phyloP scores from a whole-genome alignment of 2,797 vertebrate genomes.

The Pseudomugil tenellus region DNA sequence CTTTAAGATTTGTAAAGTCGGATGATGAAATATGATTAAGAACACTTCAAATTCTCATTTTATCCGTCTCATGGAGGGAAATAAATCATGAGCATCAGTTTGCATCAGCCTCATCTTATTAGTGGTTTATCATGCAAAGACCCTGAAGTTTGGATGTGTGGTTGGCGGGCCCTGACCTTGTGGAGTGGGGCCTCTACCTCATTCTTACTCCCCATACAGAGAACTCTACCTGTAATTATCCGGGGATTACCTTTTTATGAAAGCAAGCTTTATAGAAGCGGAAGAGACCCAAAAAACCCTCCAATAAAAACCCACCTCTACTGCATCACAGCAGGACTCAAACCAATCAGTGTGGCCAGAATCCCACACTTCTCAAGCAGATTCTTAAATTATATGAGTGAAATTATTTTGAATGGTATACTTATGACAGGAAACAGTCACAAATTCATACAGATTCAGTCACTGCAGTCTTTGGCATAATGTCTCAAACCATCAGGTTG shows the following conservation, averaged over 20 bases:
- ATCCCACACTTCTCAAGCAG: conserved; percentile 25
- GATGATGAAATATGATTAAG: background rate
- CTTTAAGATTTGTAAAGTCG: conserved; percentile 8
- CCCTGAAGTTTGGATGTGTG: conserved; percentile 18
- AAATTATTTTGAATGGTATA: conserved; percentile 16
- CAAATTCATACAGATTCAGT: conserved; percentile 1
- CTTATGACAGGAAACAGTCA: conserved; percentile 1
- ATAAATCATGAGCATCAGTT: conserved; percentile 23
- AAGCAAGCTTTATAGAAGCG: conserved; percentile 69
- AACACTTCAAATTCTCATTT: conserved; percentile 44
- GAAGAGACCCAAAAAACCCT: conserved; percentile 59
- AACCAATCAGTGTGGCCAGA: conserved; percentile 46
- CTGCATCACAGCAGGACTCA: conserved; percentile 53
- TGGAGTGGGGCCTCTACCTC: conserved; percentile 33
- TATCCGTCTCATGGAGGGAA: conserved; percentile 16
- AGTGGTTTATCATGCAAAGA: conserved; percentile 56
- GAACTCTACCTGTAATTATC: conserved; percentile 74
- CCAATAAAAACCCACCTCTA: conserved; percentile 65
- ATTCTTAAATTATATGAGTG: conserved; percentile 27
- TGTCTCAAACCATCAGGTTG: conserved; percentile 31
- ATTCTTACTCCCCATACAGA: conserved; percentile 42
- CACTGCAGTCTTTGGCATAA: background rate
- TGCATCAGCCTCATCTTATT: conserved; percentile 45
- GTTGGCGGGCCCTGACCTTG: conserved; percentile 41
- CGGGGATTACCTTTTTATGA: conserved; percentile 74